Evolutionary conservation across 2,888 invertebrate species (phyloP), one percentile per base, ranked within the genome.

Genomic region (Hirtodrosophila cameraria): DNA sequence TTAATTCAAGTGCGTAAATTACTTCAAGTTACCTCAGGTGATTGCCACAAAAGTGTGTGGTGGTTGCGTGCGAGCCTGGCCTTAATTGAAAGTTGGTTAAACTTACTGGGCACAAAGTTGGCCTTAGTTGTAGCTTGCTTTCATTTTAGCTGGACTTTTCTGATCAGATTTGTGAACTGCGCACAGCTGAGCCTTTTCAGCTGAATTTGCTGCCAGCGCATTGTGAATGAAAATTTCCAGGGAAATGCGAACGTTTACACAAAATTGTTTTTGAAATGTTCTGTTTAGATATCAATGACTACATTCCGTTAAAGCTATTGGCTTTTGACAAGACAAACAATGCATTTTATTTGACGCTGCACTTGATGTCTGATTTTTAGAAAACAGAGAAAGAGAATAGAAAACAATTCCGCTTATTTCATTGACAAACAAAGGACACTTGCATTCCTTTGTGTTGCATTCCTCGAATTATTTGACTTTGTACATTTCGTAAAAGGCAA

Each of bases 1-100:
- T 87, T 82, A 86, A 87, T 87, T 82, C 75, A 69, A 85, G 66
- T 74, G 79, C 68, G 83, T 87, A 82, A 87, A 87, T 85, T 71
- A 85, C 67, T 72, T 78, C 25, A 30, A 59, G 68, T 61, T 57
- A 75, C 79, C 88, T 75, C 85, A 84, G 88, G 71, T 86, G 87
- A 79, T 75, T 75, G 73, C 73, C 68, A 18, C 30, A 49, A 36
- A 36, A 49, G 41, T 35, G 35, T 60, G 45, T 42, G 64, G 55
- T 25, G 64, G 55, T 25, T 48, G 35, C 30, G 27, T 43, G 58
- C 58, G 48, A 57, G 50, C 33, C 73, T 31, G 42, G 58, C 52
- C 80, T 65, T 77, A 84, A 83, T 84, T 84, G 71, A 75, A 84
- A 77, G 53, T 70, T 67, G 61, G 62, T 8, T 2, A 6, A 23